phyloP scores from a whole-genome alignment of 2,888 invertebrate species.

The Cyaniris semiargus region DNA sequence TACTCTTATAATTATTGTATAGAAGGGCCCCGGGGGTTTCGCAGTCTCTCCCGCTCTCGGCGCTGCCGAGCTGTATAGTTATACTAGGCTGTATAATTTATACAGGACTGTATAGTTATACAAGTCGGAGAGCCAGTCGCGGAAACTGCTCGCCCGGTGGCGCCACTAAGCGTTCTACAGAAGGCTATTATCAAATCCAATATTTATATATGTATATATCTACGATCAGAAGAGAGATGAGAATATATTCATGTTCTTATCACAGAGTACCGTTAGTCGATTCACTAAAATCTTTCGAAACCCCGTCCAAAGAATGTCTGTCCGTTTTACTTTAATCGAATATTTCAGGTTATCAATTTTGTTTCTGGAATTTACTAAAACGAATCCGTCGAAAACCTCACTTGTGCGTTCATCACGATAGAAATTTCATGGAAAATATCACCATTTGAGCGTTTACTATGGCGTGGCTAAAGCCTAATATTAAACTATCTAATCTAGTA shows the following conservation, averaged over 20 bases:
- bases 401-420: constrained; percentile 57
- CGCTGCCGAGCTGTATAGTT: neutral
- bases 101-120: neutral
- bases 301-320: constrained; percentile 41
- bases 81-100: neutral
- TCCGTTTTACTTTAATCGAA: constrained; percentile 21
- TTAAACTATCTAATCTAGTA: constrained; percentile 72
- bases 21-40: constrained; percentile 66
- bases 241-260: constrained; percentile 74
- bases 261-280: constrained; percentile 74
- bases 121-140: neutral
- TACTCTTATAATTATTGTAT: constrained; percentile 55
- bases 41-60: constrained; percentile 48
- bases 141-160: constrained; percentile 53
- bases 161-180: constrained; percentile 76
- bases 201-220: constrained; percentile 61
- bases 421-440: constrained; percentile 35
- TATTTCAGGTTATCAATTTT: neutral
- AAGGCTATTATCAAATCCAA: constrained; percentile 72
- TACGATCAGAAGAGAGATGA: constrained; percentile 59
- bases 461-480: constrained; percentile 65
- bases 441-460: constrained; percentile 54
- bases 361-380: constrained; percentile 3
- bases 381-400: constrained; percentile 34
- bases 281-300: constrained; percentile 68